phyloP scores from a whole-genome alignment of 2,888 invertebrate genomes.

The Craniophora ligustri region DNA sequence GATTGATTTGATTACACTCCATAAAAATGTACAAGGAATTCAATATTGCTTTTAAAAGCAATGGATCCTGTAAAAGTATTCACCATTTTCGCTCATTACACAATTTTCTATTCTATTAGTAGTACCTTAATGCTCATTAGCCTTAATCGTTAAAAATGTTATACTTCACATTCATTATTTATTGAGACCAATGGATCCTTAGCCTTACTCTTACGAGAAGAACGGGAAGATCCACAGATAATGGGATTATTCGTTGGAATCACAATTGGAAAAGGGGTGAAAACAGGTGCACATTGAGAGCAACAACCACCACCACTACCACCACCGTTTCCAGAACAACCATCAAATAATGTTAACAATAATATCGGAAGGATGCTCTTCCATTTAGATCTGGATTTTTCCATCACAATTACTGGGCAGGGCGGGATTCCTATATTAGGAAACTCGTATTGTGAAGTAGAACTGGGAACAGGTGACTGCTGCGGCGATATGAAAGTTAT shows the following conservation, averaged over 20 bases:
- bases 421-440: constrained; percentile 39
- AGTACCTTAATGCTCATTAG: too few relatives aligned
- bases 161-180: neutral
- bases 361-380: constrained; percentile 67
- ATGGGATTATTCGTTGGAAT: constrained; percentile 66
- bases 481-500: constrained; percentile 58
- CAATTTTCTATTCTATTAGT: neutral
- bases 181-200: neutral
- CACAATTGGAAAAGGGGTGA: constrained; percentile 69
- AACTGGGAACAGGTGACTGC: constrained; percentile 20
- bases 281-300: constrained; percentile 52
- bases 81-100: neutral
- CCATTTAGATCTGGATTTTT: constrained; percentile 59
- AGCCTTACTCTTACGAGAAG: constrained; percentile 4
- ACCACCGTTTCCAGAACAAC: constrained; percentile 42
- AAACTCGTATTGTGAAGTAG: constrained; percentile 31
- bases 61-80: neutral
- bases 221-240: constrained; percentile 38
- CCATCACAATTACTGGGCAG: constrained; percentile 58
- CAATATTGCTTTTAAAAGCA: neutral
- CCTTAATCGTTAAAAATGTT: neutral
- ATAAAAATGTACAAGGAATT: constrained; percentile 1
- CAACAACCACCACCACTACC: constrained; percentile 49
- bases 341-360: constrained; percentile 63
- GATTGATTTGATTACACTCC: neutral